Evolutionary conservation across 2,888 invertebrate genomes (phyloP), one percentile per base, ranked within the genome.

Genomic region (Germaria angustata): DNA sequence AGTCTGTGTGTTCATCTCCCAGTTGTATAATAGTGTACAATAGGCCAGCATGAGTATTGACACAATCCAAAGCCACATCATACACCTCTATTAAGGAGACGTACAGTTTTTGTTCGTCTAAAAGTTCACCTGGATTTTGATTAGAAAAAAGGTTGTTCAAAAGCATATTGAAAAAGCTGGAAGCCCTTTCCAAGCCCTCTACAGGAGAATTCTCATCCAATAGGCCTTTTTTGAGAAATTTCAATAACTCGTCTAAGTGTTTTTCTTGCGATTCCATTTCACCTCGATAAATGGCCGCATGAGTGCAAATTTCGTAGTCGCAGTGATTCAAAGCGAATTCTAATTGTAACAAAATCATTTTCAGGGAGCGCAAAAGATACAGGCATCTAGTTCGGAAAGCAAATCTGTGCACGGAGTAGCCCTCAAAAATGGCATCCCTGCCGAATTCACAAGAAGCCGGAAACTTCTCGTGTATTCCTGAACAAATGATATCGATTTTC

Each of bases 121-220:
- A 90, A 34, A 93, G 90, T n/a, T 92, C 92, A 7, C 87, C 92
- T 3, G 91, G 88, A 1, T 93, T 93, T 83, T 98, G 93, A 22
- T 98, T 92, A 32, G 96, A 92, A 44, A 96, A 95, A 0, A 96
- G 92, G 17, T 96, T 95, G 0, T 94, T 94, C 91, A 96, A 96
- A 92, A 97, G 94, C 2, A 95, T 95, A 86, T 95, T 94, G 87
- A 98, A 95, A 90, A 97, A 98, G 46, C 92, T 92, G 86, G 96
- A 95, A 87, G 96, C 95, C 71, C 96, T 96, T 88, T 98, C 98
- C 73, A 99, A 86, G 90, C 93, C 92, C 34, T 99, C 98, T 11
- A 96, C 93, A 0, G 96, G 94, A 55, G 97, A 95, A 91, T 98
- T 99, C 92, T 99, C 99, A 90, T 99, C 99, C 68, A 99, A 92